Evolutionary conservation across 2,888 invertebrate species (phyloP), one percentile per base, ranked within the genome.

Genomic region (Ferdinandea cuprea): DNA sequence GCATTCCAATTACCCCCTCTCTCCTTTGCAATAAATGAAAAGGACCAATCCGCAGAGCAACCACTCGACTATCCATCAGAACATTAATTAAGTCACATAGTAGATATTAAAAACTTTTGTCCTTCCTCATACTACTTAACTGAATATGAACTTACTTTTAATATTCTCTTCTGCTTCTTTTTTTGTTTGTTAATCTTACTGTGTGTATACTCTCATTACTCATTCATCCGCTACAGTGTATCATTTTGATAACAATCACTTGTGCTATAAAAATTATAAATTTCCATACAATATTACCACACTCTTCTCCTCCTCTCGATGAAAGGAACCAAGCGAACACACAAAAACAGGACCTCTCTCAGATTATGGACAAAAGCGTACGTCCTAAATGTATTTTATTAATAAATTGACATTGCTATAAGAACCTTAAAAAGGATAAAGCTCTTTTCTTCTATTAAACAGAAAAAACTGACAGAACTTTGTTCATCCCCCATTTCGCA

Each of bases 241-340:
- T 73, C 61, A 79, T 79, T 79, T 68, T 73, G 79, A 79, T 79
- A 56, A 73, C 73, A 73, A 79, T 79, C 79, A 44, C 44, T 61
- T 73, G 30, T 59, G 17, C 21, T 40, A 21, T 25, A 21, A 1
- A 21, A 65, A 35, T 59, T 13, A 25, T 52, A 17, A 13, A 69
- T 61, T 68, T 68, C 44, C 68, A 52, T 59, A 50, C 42, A 19
- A 35, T 35, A 30, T 28, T 25, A 15, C 28, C 37, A 3, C 42
- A 2, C 37, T 44, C 11, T 25, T 5, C 25, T 25, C 25, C 3
- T 25, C 2, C 25, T 25, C 15, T 11, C n/a, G n/a, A 35, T n/a
- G 32, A 19, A 50, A 5, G 11, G 15, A n/a, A n/a, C n/a, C n/a
- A n/a, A n/a, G 25, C 25, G 5, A 37, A 30, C 25, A 9, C n/a